Conservation (phyloP, 2,888 invertebrate species). For the Cryptus armator region DNA sequence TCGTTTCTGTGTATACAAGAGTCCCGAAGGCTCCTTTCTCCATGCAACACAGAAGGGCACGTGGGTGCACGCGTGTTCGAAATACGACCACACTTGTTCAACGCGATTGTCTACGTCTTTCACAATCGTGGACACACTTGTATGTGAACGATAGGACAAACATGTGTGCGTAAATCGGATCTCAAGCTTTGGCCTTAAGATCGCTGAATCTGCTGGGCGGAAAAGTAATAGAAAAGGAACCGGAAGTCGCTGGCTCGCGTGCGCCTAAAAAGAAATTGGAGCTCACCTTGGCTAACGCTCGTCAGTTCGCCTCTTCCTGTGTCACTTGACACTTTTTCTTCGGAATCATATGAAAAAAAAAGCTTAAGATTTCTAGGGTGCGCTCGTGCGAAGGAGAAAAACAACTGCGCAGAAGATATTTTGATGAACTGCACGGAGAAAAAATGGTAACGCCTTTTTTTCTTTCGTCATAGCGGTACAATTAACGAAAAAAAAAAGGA, state of each 20-base stretch:
- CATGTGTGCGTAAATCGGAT: constrained; percentile 19
- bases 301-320: constrained; percentile 34
- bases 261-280: constrained; percentile 53
- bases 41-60: constrained; percentile 44
- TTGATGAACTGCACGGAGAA: not conserved
- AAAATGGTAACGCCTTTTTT: not conserved
- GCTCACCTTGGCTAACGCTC: constrained; percentile 35
- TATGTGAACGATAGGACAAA: not conserved
- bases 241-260: constrained; percentile 59
- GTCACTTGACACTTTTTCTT: constrained; percentile 64
- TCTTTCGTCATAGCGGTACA: not conserved
- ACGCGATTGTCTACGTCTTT: constrained; percentile 34
- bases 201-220: not conserved
- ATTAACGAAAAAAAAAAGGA: not conserved
- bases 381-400: not conserved
- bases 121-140: constrained; percentile 2
- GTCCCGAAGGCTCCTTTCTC: not conserved
- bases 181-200: constrained; percentile 40
- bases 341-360: not conserved
- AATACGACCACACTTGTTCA: constrained; percentile 62
- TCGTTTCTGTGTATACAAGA: constrained; percentile 27
- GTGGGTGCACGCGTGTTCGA: constrained; percentile 64
- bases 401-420: not conserved
- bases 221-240: constrained; percentile 44
- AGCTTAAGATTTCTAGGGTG: constrained; percentile 22